Conservation (phyloP, 2,888 invertebrate genomes). For the Adineta ricciae region DNA sequence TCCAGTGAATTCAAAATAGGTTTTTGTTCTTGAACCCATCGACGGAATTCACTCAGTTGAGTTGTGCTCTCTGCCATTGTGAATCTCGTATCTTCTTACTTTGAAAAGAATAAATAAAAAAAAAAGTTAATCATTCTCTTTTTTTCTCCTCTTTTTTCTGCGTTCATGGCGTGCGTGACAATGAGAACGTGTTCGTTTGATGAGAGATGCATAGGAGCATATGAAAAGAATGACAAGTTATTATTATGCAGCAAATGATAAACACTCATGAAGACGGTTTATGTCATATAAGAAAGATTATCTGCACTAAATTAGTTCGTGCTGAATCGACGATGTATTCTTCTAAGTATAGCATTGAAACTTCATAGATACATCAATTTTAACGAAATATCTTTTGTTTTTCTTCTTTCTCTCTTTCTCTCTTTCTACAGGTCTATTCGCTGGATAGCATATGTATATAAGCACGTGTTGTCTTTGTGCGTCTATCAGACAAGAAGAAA, state of each 20-base stretch:
- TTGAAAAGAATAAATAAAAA: not conserved
- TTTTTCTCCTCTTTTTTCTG: not conserved
- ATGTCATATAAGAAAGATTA: not conserved
- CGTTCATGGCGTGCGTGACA: not conserved
- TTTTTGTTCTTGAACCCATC: not conserved
- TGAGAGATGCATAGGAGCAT: not conserved
- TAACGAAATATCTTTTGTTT: not conserved
- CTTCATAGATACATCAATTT: too few species aligned
- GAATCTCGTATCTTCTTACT: not conserved
- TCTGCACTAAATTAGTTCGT: too few species aligned
- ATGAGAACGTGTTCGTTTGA: not conserved
- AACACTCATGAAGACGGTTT: not conserved
- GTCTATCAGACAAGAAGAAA: not conserved
- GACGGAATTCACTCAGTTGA: not conserved
- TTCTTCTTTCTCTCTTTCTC: not conserved
- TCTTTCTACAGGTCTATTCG: too few species aligned
- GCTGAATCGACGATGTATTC: too few species aligned
- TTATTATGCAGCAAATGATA: not conserved
- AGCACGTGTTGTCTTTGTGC: not conserved
- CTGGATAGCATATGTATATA: not conserved
- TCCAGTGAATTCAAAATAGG: not conserved
- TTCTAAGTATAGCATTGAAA: too few species aligned
- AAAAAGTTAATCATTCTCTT: too few species aligned
- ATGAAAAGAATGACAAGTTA: not conserved
- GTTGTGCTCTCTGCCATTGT: not conserved